Base-by-base conservation (phyloP, 2,113 vertebrate species). In the Lepus europaeus region DNA sequence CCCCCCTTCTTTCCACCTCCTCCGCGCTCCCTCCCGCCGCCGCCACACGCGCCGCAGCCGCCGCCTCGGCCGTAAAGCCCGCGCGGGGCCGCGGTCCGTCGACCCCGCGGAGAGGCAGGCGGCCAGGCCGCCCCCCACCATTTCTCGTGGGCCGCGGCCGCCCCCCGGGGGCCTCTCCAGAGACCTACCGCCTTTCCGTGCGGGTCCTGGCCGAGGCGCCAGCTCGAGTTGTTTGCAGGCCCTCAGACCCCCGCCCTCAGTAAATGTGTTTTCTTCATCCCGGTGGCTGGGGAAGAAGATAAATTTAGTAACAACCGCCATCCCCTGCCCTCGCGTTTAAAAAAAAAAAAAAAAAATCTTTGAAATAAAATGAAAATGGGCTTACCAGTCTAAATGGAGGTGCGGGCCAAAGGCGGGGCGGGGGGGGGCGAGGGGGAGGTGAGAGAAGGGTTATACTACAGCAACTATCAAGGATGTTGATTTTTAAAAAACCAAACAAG, bases 1-100 rank as follows among this genome's bases (percentile, higher is more conserved):
- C 97, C 96, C 97, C 97, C 96, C 97, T 96, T 95, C 95, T 96
- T 95, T 93, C 96, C 97, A 96, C 96, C 96, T 97, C 97, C 95
- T 96, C 95, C 96, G 94, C 96, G 95, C 95, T 95, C 92, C 95
- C 96, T 70, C 93, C 95, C 96, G 96, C 88, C 85, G 77, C 93
- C 96, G 94, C 97, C 78, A 94, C 92, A 93, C 96, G 92, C 94
- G 45, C 97, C 83, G 87, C 97, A 49, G 84, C 97, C 83, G 77
- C 97, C 76, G 96, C 95, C 89, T 95, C 29, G 96, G 97, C 97
- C 94, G 93, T 95, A 95, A 97, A 97, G 91, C 89, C 97, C 78
- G 96, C 97, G 96, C 88, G 95, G 97, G 97, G 96, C 96, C 97
- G 97, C 83, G 85, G 94, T 86, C 94, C 22, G 88, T 16, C 72